Percentiles rank a stretch among this genome's conserved stretches.
Evolutionary conservation across 2,888 invertebrate species (phyloP).

Genomic region (Strigamia maritima): DNA sequence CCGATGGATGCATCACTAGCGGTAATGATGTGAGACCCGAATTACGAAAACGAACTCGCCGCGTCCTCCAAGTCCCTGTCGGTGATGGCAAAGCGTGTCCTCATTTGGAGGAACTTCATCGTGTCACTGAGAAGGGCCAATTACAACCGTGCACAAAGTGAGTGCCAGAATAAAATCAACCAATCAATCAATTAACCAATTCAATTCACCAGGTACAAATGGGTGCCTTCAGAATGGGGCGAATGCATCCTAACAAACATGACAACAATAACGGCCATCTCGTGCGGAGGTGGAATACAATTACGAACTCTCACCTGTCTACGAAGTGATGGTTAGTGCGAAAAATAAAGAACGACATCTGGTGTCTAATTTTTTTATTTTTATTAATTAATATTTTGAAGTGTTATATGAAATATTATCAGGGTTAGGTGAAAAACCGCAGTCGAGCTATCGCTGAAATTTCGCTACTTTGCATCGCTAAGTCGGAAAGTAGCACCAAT

Average conservation of each 20-base stretch:
- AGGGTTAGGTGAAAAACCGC: too few species aligned
- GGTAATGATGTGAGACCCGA: constrained; percentile 51
- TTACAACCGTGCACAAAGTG: constrained; percentile 48
- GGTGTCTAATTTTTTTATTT: too few species aligned
- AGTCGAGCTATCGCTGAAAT: too few species aligned
- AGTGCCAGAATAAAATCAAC: background rate
- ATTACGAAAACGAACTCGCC: constrained; percentile 49
- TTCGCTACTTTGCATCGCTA: too few species aligned
- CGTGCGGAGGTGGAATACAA: constrained; percentile 62
- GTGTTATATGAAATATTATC: too few species aligned
- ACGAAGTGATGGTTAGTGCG: constrained; percentile 47
- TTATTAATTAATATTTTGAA: too few species aligned
- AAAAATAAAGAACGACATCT: too few species aligned
- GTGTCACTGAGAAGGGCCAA: constrained; percentile 48
- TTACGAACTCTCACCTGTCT: constrained; percentile 60
- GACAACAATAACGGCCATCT: constrained; percentile 46
- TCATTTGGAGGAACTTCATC: constrained; percentile 50
- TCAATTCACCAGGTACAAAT: constrained; percentile 56
- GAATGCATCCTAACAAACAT: constrained; percentile 48
- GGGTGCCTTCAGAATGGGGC: constrained; percentile 61
- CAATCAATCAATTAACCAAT: background rate
- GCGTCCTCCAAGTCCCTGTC: constrained; percentile 49
- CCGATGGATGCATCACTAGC: constrained; percentile 56
- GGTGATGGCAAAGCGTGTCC: constrained; percentile 52
- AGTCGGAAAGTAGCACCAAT: too few species aligned